A percentile compares a stretch with the other conserved stretches of the same genome.
Evolutionary conservation across 2,797 vertebrate species (phyloP).

Genomic region (Gastrophryne carolinensis): DNA sequence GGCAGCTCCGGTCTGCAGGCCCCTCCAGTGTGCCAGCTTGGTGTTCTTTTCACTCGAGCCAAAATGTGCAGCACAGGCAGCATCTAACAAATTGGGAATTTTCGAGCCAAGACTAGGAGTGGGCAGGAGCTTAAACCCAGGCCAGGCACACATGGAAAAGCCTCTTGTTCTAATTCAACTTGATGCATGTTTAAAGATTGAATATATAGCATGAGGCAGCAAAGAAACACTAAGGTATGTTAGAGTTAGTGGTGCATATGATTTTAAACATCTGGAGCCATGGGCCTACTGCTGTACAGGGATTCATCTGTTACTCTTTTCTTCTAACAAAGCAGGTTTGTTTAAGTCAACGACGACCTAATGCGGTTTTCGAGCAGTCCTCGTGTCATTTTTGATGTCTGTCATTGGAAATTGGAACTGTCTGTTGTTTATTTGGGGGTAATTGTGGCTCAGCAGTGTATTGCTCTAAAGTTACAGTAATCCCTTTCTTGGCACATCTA

Average conservation of each 20-base stretch:
- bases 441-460: constrained; percentile 38
- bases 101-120: constrained; percentile 26
- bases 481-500: constrained; percentile 43
- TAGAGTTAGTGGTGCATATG: constrained; percentile 44
- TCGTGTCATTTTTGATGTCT: constrained; percentile 45
- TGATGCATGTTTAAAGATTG: constrained; percentile 47
- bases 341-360: constrained; percentile 42
- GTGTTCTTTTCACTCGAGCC: constrained; percentile 27
- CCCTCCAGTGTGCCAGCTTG: constrained; percentile 10
- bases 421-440: constrained; percentile 52
- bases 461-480: constrained; percentile 46
- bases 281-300: not conserved
- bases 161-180: constrained; percentile 46
- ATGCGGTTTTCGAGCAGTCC: constrained; percentile 25
- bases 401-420: constrained; percentile 49
- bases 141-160: constrained; percentile 13
- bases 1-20: constrained; percentile 1
- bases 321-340: constrained; percentile 41
- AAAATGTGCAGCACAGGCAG: constrained; percentile 27
- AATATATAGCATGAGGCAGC: constrained; percentile 39
- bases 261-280: not conserved
- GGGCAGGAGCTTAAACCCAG: constrained; percentile 25
- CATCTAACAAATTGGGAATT: constrained; percentile 19
- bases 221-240: constrained; percentile 43
- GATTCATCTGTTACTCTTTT: constrained; percentile 39